Conservation (phyloP, 2,797 vertebrate genomes). For the Rhinogobio ventralis region DNA sequence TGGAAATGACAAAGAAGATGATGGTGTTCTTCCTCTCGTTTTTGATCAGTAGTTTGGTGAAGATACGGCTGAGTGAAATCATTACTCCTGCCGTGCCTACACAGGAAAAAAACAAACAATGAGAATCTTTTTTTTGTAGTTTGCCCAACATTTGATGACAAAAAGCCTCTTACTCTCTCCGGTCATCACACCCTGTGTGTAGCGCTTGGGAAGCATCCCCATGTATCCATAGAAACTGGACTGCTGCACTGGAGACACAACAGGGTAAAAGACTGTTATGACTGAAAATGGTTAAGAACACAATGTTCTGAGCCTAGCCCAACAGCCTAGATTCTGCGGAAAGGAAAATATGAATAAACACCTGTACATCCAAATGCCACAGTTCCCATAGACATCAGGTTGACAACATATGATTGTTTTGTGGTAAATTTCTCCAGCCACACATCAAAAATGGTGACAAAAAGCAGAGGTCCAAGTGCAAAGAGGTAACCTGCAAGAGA, state of each 20-base stretch:
- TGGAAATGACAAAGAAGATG: conserved; percentile 96
- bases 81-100: conserved; percentile 95
- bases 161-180: conserved; percentile 90
- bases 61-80: conserved; percentile 95
- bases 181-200: conserved; percentile 98
- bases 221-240: conserved; percentile 99
- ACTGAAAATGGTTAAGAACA: conserved; percentile 40
- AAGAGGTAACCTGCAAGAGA: conserved; percentile 87
- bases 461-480: conserved; percentile 91
- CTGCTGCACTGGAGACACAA: conserved; percentile 91
- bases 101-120: neutral
- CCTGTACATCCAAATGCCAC: conserved; percentile 98
- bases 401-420: conserved; percentile 88
- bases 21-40: conserved; percentile 93
- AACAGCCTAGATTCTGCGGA: neutral
- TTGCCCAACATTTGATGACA: neutral
- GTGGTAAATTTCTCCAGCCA: conserved; percentile 92
- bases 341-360: conserved; percentile 69
- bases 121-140: neutral
- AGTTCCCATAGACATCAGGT: conserved; percentile 91
- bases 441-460: conserved; percentile 92
- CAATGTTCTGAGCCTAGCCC: conserved; percentile 12
- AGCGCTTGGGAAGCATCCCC: conserved; percentile 97
- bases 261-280: conserved; percentile 53
- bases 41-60: conserved; percentile 92